Conservation (phyloP, 2,797 vertebrate genomes). For the Anguilla megastoma region DNA sequence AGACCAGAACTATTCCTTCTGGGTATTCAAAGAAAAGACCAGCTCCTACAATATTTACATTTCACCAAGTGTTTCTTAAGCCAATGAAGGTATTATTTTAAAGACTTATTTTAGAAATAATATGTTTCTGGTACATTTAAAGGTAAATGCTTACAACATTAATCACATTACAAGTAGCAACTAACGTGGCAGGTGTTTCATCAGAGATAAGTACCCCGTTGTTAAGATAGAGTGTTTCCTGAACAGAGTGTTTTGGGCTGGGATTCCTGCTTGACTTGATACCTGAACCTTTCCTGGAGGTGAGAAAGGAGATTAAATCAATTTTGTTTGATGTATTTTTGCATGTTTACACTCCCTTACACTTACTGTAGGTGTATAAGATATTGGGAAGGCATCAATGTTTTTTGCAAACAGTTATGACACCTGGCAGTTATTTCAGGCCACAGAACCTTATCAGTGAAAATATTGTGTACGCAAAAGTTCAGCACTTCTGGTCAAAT, state of each 20-base stretch:
- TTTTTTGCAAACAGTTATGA: slow-evolving; percentile 48
- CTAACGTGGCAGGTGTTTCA: slow-evolving; percentile 76
- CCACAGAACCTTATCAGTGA: background rate
- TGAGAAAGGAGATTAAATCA: slow-evolving; percentile 58
- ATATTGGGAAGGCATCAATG: background rate
- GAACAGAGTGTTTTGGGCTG: slow-evolving; percentile 66
- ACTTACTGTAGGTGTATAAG: slow-evolving; percentile 52
- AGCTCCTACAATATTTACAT: background rate
- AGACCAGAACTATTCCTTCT: slow-evolving; percentile 41
- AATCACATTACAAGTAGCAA: slow-evolving; percentile 77
- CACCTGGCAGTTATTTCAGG: background rate
- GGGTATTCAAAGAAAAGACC: slow-evolving; percentile 28
- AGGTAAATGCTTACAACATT: slow-evolving; percentile 71
- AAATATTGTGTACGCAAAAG: background rate
- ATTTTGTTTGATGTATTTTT: slow-evolving; percentile 59
- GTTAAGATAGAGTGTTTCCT: slow-evolving; percentile 52
- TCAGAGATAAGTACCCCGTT: slow-evolving; percentile 67
- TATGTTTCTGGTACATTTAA: slow-evolving; percentile 68
- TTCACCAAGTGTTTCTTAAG: slow-evolving; percentile 32
- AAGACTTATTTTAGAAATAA: slow-evolving; percentile 71
- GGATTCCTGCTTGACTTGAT: slow-evolving; percentile 69
- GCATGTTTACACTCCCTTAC: slow-evolving; percentile 56
- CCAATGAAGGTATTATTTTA: slow-evolving; percentile 52
- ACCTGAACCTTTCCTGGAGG: slow-evolving; percentile 38
- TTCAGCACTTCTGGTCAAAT: too few species aligned